These are phyloP conservation scores for Mastomys coucha DNA, from an alignment of 2,113 vertebrate species.

Conservation along the genomic window DNA sequence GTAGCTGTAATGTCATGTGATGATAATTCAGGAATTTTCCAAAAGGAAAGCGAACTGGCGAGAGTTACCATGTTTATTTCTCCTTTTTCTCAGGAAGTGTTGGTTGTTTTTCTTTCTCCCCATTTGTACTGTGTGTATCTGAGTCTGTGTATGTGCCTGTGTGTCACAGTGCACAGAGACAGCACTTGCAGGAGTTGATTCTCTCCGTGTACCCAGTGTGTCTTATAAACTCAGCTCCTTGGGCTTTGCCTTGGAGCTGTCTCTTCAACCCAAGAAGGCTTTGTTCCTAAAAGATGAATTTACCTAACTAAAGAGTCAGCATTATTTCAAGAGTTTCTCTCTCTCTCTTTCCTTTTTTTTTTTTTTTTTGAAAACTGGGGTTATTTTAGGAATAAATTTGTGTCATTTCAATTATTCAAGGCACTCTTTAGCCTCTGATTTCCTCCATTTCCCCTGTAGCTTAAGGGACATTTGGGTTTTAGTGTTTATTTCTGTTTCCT, in stretches of 20 bases:
- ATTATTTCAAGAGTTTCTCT: neutral
- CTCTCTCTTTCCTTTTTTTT: neutral
- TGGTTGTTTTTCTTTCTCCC: neutral
- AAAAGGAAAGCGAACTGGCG: neutral
- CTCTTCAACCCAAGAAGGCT: neutral
- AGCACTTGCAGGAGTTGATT: neutral
- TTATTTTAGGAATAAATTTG: constrained; percentile 44
- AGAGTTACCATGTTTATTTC: neutral
- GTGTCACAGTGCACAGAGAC: neutral
- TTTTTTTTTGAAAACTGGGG: neutral
- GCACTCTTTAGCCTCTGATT: neutral
- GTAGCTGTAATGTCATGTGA: neutral
- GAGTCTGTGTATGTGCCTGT: neutral
- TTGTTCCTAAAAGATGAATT: constrained; percentile 8
- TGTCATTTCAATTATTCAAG: constrained; percentile 28
- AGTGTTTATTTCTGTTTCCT: neutral
- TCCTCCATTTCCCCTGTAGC: neutral
- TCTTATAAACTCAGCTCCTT: neutral
- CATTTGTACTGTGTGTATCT: neutral
- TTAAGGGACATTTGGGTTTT: neutral
- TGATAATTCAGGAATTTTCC: neutral
- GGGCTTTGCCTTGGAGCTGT: neutral
- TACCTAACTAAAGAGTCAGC: neutral
- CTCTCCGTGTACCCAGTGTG: neutral
- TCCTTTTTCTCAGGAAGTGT: neutral